A percentile compares a stretch with the other conserved stretches of the same genome.
Conservation (phyloP, 2,113 vertebrate genomes). For the Channa maculata region DNA sequence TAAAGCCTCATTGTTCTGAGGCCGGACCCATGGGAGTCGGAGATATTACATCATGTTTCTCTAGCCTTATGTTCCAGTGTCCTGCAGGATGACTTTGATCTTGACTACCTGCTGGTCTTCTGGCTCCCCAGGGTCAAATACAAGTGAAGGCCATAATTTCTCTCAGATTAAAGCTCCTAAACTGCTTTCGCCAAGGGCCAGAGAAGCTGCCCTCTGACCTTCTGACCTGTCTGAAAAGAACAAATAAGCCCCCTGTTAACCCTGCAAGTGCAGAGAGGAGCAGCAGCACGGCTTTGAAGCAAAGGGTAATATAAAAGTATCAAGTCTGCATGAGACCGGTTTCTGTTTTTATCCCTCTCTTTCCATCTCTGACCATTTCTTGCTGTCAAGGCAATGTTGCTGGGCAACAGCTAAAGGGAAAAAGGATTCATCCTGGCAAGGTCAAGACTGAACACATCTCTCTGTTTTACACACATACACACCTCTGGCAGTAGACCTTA, state of each 20-base stretch:
- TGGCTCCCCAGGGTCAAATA: slow-evolving; percentile 45
- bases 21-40: slow-evolving; percentile 33
- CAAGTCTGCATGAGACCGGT: slow-evolving; percentile 23
- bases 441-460: slow-evolving; percentile 58
- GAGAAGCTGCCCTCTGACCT: slow-evolving; percentile 55
- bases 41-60: slow-evolving; percentile 68
- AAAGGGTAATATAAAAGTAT: slow-evolving; percentile 22
- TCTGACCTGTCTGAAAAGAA: slow-evolving; percentile 27
- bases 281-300: slow-evolving; percentile 21
- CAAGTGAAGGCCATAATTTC: slow-evolving; percentile 62
- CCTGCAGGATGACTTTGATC: slow-evolving; percentile 64
- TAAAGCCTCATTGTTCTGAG: slow-evolving; percentile 23
- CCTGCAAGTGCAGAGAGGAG: background rate
- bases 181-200: slow-evolving; percentile 10
- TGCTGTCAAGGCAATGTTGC: slow-evolving; percentile 73
- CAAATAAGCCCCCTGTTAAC: slow-evolving; percentile 23
- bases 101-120: slow-evolving; percentile 38
- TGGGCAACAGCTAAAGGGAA: slow-evolving; percentile 69
- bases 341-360: slow-evolving; percentile 41
- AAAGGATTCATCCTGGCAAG: slow-evolving; percentile 61
- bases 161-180: slow-evolving; percentile 62
- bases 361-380: slow-evolving; percentile 28
- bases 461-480: slow-evolving; percentile 19
- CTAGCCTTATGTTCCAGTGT: slow-evolving; percentile 36
- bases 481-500: slow-evolving; percentile 24